Base-by-base conservation (phyloP, 2,888 invertebrate species). In the Itoplectis maculator region DNA sequence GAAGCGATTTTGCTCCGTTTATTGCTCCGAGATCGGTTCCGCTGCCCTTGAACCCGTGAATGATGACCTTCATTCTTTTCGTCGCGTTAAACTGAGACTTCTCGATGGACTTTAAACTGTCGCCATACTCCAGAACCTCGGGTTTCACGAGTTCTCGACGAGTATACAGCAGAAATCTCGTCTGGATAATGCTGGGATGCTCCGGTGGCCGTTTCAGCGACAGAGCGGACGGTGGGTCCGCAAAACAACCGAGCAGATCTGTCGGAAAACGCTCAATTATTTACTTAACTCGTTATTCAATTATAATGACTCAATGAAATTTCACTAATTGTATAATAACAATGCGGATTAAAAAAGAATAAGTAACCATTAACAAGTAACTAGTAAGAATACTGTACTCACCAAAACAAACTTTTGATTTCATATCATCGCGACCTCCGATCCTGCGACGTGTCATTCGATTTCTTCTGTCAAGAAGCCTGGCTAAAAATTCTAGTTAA, bases 171-270 rank as follows among this genome's bases (percentile, higher is more conserved):
- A 93, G 92, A 86, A 95, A 95, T 89, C 93, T 94, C 0, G 95
- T 95, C 66, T 94, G 93, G 45, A 95, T 92, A 1, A 92, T 87
- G 77, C 91, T 92, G 0, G 95, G 95, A 88, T 94, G 92, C 87
- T 95, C 94, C 0, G 95, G 95, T 1, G 93, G 89, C 84, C 94
- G 94, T 89, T 94, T 94, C 6, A 95, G 86, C 0, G 94, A 93
- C 2, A 94, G 93, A 68, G 93, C 93, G 59, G 92, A 92, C 70
- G 93, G 93, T 0, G 93, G 93, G 78, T 94, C 91, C 54, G 93
- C 92, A 82, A 95, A 95, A 87, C 95, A 95, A 6, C 95, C 95
- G 0, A 95, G 93, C 9, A 92, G 87, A 85, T 95, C 95, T 95
- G 87, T 35, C 11, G 59, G 61, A 13, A 20, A 51, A 29, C n/a